These are phyloP conservation scores for Characodon lateralis DNA, from an alignment of 2,797 vertebrate species.

Conservation along the genomic window DNA sequence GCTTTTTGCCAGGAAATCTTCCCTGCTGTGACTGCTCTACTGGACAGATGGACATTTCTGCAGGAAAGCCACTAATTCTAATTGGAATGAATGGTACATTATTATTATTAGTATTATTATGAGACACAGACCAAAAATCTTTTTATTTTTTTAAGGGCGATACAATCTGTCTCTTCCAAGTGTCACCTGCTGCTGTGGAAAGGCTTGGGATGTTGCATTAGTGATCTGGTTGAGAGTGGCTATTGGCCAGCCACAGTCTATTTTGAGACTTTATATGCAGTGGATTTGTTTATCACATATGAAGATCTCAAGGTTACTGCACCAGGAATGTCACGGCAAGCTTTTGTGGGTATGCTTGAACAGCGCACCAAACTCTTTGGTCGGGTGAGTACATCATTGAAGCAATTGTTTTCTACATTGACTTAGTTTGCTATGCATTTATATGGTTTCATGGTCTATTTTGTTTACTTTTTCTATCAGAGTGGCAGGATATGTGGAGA, in stretches of 20 bases:
- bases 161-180: not conserved
- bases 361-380: no score
- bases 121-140: no score
- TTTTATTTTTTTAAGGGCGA: not conserved
- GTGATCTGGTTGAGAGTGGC: slow-evolving; percentile 7
- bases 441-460: no score
- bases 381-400: no score
- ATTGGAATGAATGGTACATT: slow-evolving; percentile 8
- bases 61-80: not conserved
- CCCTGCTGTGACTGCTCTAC: slow-evolving; percentile 2
- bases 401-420: no score
- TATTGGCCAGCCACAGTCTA: not conserved
- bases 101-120: not conserved
- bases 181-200: not conserved
- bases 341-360: no score
- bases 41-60: not conserved
- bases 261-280: slow-evolving; percentile 1
- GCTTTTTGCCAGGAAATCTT: not conserved
- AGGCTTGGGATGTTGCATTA: not conserved
- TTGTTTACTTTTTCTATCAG: no score
- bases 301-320: no score
- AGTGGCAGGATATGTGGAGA: no score
- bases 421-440: no score
- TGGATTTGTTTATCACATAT: not conserved
- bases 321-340: no score